phyloP scores from a whole-genome alignment of 2,888 invertebrate genomes.

The Rotaria magnacalcarata region DNA sequence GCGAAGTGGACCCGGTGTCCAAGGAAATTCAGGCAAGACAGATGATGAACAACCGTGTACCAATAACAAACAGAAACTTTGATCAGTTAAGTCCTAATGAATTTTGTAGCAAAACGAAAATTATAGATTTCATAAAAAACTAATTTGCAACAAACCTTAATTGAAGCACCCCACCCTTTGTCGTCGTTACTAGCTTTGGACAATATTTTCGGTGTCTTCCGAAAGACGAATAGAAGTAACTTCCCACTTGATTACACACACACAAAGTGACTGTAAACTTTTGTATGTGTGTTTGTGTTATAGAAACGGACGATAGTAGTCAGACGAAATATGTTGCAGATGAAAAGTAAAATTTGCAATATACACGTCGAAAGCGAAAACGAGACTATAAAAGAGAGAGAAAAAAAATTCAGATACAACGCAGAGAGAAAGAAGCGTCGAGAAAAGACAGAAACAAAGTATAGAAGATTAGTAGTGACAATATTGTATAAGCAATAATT shows the following conservation, averaged over 20 bases:
- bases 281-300: background rate
- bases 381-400: background rate
- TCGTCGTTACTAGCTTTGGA: background rate
- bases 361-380: background rate
- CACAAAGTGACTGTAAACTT: background rate
- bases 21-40: constrained; percentile 13
- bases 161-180: constrained; percentile 24
- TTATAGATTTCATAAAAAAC: background rate
- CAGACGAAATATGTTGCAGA: too few relatives aligned
- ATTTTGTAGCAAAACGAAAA: background rate
- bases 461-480: background rate
- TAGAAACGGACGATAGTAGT: background rate
- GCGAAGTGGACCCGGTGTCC: background rate
- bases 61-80: background rate
- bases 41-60: background rate
- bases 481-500: background rate
- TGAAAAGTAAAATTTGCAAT: too few relatives aligned
- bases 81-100: background rate
- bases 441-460: background rate
- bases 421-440: background rate
- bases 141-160: background rate
- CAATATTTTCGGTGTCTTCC: constrained; percentile 14
- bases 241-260: background rate
- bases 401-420: background rate
- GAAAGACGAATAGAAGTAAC: background rate